Percentiles rank a stretch among this genome's conserved stretches.
Evolutionary conservation across 2,888 invertebrate species (phyloP).

Genomic region (Sipunculus nudus): DNA sequence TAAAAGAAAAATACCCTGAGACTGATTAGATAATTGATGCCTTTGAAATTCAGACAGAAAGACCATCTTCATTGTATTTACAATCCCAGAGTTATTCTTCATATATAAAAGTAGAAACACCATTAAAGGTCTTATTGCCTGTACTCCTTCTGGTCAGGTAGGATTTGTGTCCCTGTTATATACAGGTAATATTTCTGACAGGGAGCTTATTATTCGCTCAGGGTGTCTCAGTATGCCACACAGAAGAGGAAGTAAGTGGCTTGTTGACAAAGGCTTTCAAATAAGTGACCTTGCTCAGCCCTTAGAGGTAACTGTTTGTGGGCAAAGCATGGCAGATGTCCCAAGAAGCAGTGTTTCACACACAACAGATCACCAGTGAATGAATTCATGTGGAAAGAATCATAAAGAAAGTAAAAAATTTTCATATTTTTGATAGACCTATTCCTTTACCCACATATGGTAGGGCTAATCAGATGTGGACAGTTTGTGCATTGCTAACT

Average conservation of each 20-base stretch:
- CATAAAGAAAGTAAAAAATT: constrained; percentile 7
- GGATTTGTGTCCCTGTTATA: constrained; percentile 17
- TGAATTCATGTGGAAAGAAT: constrained; percentile 9
- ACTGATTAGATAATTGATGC: constrained; percentile 16
- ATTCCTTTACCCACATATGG: background rate
- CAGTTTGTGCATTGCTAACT: constrained; percentile 1
- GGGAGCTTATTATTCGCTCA: constrained; percentile 7
- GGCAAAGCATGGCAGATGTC: constrained; percentile 13
- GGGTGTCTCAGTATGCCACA: constrained; percentile 14
- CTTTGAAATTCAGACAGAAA: constrained; percentile 8
- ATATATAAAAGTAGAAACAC: constrained; percentile 21
- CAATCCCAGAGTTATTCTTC: constrained; percentile 7
- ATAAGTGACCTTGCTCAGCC: constrained; percentile 14
- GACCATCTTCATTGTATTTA: background rate
- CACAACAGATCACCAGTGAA: constrained; percentile 12
- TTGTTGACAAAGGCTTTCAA: constrained; percentile 21
- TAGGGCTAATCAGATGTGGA: constrained; percentile 3
- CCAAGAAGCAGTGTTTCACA: constrained; percentile 5
- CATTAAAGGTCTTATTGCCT: constrained; percentile 11
- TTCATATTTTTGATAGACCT: background rate
- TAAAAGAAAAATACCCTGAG: constrained; percentile 15
- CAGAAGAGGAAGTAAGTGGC: constrained; percentile 1
- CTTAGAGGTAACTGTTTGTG: constrained; percentile 12
- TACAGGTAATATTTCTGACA: constrained; percentile 20
- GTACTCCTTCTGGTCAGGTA: constrained; percentile 16